Conservation (phyloP, 2,888 invertebrate genomes). For the Luffia ferchaultella region DNA sequence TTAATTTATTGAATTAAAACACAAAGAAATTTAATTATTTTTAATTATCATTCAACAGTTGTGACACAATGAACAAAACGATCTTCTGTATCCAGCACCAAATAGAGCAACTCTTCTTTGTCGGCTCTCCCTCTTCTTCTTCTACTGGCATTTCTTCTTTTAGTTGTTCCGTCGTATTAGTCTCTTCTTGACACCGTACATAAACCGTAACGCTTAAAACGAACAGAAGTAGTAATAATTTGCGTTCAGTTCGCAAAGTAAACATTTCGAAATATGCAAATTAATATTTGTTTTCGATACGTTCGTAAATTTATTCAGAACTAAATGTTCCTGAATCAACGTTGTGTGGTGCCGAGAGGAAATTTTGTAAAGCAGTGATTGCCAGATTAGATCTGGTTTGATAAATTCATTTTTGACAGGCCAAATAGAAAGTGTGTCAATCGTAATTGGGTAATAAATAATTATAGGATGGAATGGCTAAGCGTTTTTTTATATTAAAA, state of each 20-base stretch:
- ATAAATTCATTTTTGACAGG: too few relatives aligned
- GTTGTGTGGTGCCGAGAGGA: too few relatives aligned
- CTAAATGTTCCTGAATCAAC: too few relatives aligned
- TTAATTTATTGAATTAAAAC: too few relatives aligned
- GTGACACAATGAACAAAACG: conserved; percentile 55
- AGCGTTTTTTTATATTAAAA: too few relatives aligned
- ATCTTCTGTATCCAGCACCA: conserved; percentile 65
- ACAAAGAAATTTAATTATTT: neutral
- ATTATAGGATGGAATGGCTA: too few relatives aligned
- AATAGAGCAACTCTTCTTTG: conserved; percentile 48
- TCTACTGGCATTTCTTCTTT: conserved; percentile 18
- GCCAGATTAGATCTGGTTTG: too few relatives aligned
- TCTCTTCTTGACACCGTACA: neutral
- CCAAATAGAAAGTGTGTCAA: too few relatives aligned
- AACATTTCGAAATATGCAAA: neutral
- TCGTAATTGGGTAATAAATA: too few relatives aligned
- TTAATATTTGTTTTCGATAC: too few relatives aligned
- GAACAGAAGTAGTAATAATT: neutral
- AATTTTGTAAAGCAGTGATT: too few relatives aligned
- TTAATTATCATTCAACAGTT: conserved; percentile 42
- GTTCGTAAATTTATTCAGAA: too few relatives aligned
- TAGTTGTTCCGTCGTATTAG: neutral
- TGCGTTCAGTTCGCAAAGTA: neutral
- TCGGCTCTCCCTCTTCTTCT: conserved; percentile 45
- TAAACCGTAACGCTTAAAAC: neutral